Conservation (phyloP, 2,797 vertebrate genomes). For the Echeneis naucrates region DNA sequence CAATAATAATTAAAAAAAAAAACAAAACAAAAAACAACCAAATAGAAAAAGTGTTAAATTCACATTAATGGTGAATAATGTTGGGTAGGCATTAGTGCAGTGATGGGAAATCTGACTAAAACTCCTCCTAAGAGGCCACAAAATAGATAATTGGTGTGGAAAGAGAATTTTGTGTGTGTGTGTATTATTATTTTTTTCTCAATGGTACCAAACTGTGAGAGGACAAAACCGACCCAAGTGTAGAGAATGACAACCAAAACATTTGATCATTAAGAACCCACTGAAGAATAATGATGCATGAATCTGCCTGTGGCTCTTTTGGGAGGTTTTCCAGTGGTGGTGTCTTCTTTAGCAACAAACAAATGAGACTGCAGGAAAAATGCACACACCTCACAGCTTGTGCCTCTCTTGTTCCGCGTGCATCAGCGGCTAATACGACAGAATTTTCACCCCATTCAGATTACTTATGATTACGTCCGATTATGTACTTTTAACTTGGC, state of each 20-base stretch:
- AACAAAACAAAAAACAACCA: conserved; percentile 13
- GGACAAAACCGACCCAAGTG: conserved; percentile 39
- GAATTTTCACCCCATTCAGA: no score
- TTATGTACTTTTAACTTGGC: conserved; percentile 29
- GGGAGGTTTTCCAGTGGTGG: conserved; percentile 15
- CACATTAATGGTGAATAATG: neutral
- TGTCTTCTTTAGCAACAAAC: conserved; percentile 41
- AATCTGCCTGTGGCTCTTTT: conserved; percentile 34
- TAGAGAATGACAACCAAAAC: conserved; percentile 45
- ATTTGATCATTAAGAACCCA: conserved; percentile 62
- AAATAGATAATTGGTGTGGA: conserved; percentile 60
- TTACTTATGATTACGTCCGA: no score
- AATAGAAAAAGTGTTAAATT: conserved; percentile 22
- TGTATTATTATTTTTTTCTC: no score
- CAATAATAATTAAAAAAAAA: no score
- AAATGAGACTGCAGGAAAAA: conserved; percentile 55
- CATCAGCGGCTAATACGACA: conserved; percentile 38
- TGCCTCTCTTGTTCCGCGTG: conserved; percentile 21
- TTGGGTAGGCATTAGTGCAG: conserved; percentile 3
- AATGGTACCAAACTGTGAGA: conserved; percentile 56
- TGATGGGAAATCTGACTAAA: conserved; percentile 37
- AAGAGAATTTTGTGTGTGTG: no score
- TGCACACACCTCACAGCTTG: conserved; percentile 16
- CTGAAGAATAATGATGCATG: conserved; percentile 53
- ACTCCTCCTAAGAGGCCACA: conserved; percentile 46